These are phyloP conservation scores for Mungos mungo DNA, from an alignment of 2,113 vertebrate genomes.

Conservation along the genomic window DNA sequence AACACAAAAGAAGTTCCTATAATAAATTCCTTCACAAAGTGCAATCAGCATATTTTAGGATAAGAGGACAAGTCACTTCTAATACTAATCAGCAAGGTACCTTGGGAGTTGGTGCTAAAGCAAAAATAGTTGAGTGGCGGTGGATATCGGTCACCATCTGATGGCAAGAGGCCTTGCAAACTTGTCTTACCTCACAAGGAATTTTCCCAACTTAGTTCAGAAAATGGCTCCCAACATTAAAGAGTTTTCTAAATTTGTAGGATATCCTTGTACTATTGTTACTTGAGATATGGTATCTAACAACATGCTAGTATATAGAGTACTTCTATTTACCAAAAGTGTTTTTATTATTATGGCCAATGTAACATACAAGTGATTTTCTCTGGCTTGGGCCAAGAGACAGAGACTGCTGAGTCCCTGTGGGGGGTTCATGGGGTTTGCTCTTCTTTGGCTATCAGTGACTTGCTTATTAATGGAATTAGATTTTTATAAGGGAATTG, in stretches of 20 bases:
- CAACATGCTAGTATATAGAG: neutral
- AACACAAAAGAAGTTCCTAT: no score
- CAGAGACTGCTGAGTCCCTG: neutral
- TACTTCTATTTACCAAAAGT: neutral
- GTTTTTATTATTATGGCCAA: neutral
- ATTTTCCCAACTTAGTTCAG: no score
- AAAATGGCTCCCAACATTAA: no score
- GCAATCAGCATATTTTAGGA: no score
- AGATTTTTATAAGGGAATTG: neutral
- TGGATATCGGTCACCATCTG: no score
- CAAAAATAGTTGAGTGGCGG: no score
- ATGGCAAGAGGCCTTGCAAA: no score
- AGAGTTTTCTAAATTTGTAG: neutral
- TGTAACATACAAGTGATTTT: neutral
- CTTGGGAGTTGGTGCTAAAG: no score
- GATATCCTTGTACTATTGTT: neutral
- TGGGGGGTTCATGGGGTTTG: neutral
- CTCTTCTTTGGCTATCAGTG: neutral
- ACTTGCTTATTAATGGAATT: neutral
- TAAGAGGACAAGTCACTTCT: no score
- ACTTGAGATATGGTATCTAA: neutral
- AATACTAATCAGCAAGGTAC: no score
- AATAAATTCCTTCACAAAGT: no score
- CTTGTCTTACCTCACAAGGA: no score
- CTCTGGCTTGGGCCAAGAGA: neutral